Conservation (phyloP, 2,888 invertebrate genomes). For the Sarcophaga rosellei region DNA sequence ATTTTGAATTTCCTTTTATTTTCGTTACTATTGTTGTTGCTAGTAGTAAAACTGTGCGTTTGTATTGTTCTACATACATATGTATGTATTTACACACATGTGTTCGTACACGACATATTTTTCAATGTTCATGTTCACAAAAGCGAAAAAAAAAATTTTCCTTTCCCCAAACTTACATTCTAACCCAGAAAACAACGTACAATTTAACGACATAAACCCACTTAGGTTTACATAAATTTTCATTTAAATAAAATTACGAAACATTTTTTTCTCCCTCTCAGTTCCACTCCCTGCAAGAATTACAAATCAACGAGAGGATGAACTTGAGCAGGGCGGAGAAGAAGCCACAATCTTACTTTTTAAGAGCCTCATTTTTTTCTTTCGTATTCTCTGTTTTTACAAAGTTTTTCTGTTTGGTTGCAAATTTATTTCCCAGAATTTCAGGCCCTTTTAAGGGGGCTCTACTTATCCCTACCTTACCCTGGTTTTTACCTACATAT, state of each 20-base stretch:
- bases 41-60: too few species aligned
- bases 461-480: neutral
- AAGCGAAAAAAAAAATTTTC: neutral
- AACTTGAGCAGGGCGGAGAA: neutral
- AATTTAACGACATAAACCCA: conserved; percentile 25
- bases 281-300: neutral
- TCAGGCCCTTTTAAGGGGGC: neutral
- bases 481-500: neutral
- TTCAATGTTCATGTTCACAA: too few species aligned
- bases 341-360: neutral
- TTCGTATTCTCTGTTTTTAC: too few species aligned
- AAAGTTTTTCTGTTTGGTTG: too few species aligned
- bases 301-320: neutral
- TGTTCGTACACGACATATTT: too few species aligned
- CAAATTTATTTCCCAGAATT: too few species aligned
- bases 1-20: too few species aligned
- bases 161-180: neutral
- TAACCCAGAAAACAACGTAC: neutral
- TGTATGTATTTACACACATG: too few species aligned
- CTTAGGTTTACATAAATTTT: conserved; percentile 41
- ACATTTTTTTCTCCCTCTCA: neutral
- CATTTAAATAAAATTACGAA: conserved; percentile 25
- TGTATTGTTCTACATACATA: too few species aligned
- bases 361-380: neutral
- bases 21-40: too few species aligned